Conservation (phyloP, 2,113 vertebrate genomes). For the Columba janthina region DNA sequence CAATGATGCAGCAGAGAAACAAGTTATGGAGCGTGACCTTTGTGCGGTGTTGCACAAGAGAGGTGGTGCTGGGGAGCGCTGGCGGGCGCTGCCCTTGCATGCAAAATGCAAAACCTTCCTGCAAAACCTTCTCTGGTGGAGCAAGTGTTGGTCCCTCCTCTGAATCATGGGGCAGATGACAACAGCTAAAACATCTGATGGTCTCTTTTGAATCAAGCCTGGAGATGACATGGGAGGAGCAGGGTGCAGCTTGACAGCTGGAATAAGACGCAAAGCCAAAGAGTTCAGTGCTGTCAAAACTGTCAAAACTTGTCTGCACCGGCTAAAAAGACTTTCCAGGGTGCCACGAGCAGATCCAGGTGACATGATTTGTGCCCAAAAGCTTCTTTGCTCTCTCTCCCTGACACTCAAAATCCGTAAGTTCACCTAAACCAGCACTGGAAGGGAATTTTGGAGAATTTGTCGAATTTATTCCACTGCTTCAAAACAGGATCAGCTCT, state of each 20-base stretch:
- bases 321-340: not conserved
- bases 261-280: not conserved
- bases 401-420: not conserved
- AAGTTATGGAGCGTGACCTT: not conserved
- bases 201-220: not conserved
- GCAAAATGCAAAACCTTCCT: not conserved
- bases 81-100: not conserved
- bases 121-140: not conserved
- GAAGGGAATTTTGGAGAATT: constrained; percentile 10
- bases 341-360: not conserved
- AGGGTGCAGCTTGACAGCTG: not conserved
- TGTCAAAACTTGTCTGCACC: not conserved
- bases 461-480: constrained; percentile 38
- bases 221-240: constrained; percentile 5
- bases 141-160: not conserved
- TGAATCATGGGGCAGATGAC: not conserved
- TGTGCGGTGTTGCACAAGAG: constrained; percentile 17
- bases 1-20: constrained; percentile 1
- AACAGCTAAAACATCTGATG: not conserved
- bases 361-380: not conserved
- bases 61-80: not conserved
- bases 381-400: not conserved
- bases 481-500: not conserved
- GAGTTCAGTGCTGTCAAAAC: not conserved
- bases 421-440: not conserved